These are phyloP conservation scores for Abrostola triplasia DNA, from an alignment of 2,888 invertebrate genomes.

Conservation along the genomic window DNA sequence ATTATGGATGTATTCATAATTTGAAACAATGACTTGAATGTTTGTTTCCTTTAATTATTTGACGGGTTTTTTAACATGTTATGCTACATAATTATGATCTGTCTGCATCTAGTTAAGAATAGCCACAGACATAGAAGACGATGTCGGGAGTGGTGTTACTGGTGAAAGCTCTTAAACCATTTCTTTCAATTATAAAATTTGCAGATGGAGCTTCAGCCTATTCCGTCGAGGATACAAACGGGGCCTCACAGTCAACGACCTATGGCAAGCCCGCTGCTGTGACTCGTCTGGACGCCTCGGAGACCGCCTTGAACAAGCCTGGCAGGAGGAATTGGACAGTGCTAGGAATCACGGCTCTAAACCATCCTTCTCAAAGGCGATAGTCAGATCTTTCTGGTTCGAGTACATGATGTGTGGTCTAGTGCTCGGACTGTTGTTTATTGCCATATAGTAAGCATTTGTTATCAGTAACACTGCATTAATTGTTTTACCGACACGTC, in stretches of 20 bases:
- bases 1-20: too few relatives aligned
- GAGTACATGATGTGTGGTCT: constrained; percentile 84
- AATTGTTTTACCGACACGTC: too few relatives aligned
- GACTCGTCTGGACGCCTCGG: constrained; percentile 88
- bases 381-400: constrained; percentile 84
- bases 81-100: too few relatives aligned
- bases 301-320: constrained; percentile 87
- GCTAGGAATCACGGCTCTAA: constrained; percentile 72
- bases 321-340: constrained; percentile 83
- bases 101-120: too few relatives aligned
- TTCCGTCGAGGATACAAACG: constrained; percentile 87
- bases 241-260: constrained; percentile 87
- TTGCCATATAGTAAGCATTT: constrained; percentile 37
- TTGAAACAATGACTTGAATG: too few relatives aligned
- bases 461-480: not conserved
- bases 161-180: too few relatives aligned
- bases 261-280: constrained; percentile 86
- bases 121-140: too few relatives aligned
- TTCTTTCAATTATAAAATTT: constrained; percentile 45
- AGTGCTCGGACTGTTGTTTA: constrained; percentile 61
- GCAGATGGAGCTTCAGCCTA: constrained; percentile 69
- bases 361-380: constrained; percentile 85
- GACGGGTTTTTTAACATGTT: too few relatives aligned
- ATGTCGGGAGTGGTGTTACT: too few relatives aligned
- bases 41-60: too few relatives aligned